phyloP scores from a whole-genome alignment of 1,140 invertebrate species.

The Ceratosolen fusciceps region DNA sequence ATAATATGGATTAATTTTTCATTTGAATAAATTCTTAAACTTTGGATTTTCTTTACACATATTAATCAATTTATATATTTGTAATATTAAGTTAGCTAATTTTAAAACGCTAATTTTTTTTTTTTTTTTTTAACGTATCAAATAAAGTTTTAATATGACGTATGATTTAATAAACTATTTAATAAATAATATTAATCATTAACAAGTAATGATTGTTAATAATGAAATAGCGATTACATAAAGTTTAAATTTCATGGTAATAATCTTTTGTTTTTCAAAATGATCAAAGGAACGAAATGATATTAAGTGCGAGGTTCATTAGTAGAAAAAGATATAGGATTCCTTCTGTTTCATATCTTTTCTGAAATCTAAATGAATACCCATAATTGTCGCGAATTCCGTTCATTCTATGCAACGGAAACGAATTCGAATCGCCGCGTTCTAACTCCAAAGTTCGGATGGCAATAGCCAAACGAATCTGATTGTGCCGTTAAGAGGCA shows the following conservation, averaged over 20 bases:
- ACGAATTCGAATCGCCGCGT: slow-evolving; percentile 38
- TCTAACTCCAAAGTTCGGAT: slow-evolving; percentile 23
- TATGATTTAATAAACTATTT: too few relatives aligned
- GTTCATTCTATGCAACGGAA: slow-evolving; percentile 18
- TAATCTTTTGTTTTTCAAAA: not conserved
- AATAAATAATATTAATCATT: too few relatives aligned
- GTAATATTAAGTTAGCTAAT: too few relatives aligned
- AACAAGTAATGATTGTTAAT: not conserved
- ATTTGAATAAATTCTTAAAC: too few relatives aligned
- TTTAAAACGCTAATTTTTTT: too few relatives aligned
- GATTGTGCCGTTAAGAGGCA: slow-evolving; percentile 38
- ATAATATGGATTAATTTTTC: too few relatives aligned
- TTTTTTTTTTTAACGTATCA: too few relatives aligned
- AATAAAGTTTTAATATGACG: too few relatives aligned
- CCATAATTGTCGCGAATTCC: slow-evolving; percentile 16
- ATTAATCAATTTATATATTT: too few relatives aligned
- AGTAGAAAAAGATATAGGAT: not conserved
- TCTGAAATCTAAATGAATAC: slow-evolving; percentile 22
- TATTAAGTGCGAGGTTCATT: slow-evolving; percentile 3
- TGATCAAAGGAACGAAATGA: not conserved
- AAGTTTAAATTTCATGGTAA: not conserved
- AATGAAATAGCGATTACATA: not conserved
- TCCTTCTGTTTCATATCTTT: not conserved
- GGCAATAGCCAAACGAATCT: slow-evolving; percentile 42
- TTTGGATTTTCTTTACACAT: too few relatives aligned